Evolutionary conservation across 92 coral and sea anemone genomes (phyloP).

Genomic region (Chrysogorgia sp.): DNA sequence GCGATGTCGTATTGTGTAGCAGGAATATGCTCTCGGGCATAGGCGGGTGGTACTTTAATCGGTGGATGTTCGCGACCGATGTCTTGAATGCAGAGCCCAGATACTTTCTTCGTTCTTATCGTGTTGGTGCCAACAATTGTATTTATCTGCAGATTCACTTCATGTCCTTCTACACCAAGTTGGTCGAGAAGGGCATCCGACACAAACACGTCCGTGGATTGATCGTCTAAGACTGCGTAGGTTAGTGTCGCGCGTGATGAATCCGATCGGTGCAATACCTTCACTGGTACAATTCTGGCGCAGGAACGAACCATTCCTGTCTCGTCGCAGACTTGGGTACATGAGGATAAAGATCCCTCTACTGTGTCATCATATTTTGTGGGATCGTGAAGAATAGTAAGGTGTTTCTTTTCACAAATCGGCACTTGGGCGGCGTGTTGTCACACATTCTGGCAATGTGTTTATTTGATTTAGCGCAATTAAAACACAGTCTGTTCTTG

Average conservation of each 20-base stretch:
- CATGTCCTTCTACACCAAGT: constrained; percentile 42
- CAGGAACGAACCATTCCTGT: constrained; percentile 55
- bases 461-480: no score
- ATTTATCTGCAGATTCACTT: constrained; percentile 47
- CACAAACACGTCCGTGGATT: constrained; percentile 61
- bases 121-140: constrained; percentile 62
- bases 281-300: constrained; percentile 66
- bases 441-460: no score
- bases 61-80: constrained; percentile 22
- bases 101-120: constrained; percentile 25
- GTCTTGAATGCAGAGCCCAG: constrained; percentile 50
- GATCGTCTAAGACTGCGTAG: constrained; percentile 54
- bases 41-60: constrained; percentile 38
- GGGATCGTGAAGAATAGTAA: constrained; percentile 57
- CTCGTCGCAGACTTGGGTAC: constrained; percentile 70
- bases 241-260: constrained; percentile 38
- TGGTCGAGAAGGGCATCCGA: constrained; percentile 47
- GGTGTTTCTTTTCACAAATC: constrained; percentile 56
- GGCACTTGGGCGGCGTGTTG: no score
- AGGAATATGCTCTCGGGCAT: constrained; percentile 35
- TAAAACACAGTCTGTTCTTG: no score
- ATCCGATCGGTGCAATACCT: constrained; percentile 45
- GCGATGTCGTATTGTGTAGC: constrained; percentile 52
- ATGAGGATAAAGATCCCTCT: constrained; percentile 53
- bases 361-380: no score